phyloP scores from a whole-genome alignment of 2,113 vertebrate genomes.

The Ageneiosus marmoratus region DNA sequence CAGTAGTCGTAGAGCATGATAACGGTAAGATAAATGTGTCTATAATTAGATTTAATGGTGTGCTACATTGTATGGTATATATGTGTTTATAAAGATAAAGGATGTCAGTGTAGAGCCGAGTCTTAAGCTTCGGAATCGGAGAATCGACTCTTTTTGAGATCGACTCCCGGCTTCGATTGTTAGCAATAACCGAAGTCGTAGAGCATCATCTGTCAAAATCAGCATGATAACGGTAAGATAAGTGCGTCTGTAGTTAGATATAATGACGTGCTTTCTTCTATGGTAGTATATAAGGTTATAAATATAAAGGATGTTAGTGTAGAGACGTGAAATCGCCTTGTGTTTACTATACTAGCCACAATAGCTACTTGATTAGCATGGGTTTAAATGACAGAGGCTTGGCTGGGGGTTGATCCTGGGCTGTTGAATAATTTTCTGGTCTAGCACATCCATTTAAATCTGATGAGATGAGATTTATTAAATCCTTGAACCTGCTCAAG shows the following conservation, averaged over 20 bases:
- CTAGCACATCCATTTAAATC: background rate
- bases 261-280: too few relatives aligned
- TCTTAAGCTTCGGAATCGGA: background rate
- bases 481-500: background rate
- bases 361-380: background rate
- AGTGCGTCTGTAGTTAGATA: too few relatives aligned
- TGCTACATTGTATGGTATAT: background rate
- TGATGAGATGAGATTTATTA: background rate
- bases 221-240: constrained; percentile 41
- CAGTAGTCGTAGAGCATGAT: too few relatives aligned
- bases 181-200: background rate
- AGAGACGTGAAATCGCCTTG: background rate
- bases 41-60: too few relatives aligned
- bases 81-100: background rate
- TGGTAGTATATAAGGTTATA: background rate
- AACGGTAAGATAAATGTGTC: too few relatives aligned
- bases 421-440: background rate
- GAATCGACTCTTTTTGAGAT: background rate
- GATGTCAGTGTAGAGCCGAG: background rate
- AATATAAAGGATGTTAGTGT: too few relatives aligned
- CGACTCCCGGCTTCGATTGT: background rate
- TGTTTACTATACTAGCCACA: background rate
- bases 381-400: background rate
- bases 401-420: background rate
- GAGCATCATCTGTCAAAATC: too few relatives aligned